phyloP scores from a whole-genome alignment of 2,797 vertebrate species.

The Silurus aristotelis region DNA sequence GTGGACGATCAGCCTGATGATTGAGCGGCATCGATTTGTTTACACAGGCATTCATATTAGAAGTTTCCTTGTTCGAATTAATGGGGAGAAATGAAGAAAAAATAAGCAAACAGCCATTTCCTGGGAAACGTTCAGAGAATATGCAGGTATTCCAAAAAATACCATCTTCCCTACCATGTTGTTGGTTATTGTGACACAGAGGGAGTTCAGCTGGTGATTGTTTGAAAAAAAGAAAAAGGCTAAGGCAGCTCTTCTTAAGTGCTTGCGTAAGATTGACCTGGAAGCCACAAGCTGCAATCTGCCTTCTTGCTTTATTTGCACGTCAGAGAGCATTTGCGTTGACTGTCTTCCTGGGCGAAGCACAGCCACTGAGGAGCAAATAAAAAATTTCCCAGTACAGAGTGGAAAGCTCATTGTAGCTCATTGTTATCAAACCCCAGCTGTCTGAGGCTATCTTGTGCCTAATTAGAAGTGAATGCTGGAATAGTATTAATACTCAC shows the following conservation, averaged over 20 bases:
- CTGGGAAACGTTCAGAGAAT: slow-evolving; percentile 7
- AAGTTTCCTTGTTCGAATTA: slow-evolving; percentile 41
- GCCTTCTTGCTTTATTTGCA: slow-evolving; percentile 47
- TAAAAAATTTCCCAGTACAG: not conserved
- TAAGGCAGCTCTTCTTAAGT: slow-evolving; percentile 35
- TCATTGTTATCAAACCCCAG: slow-evolving; percentile 32
- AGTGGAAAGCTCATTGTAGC: slow-evolving; percentile 38
- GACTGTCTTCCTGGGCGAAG: slow-evolving; percentile 42
- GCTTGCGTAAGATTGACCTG: slow-evolving; percentile 30
- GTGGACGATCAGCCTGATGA: slow-evolving; percentile 34
- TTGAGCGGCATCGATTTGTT: slow-evolving; percentile 46
- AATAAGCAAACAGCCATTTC: slow-evolving; percentile 4
- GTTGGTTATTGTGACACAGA: slow-evolving; percentile 34
- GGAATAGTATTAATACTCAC: slow-evolving; percentile 51
- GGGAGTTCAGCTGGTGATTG: slow-evolving; percentile 39
- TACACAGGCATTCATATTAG: slow-evolving; percentile 43
- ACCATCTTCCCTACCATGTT: not conserved
- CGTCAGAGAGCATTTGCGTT: slow-evolving; percentile 48
- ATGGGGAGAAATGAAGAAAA: not conserved
- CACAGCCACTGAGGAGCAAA: slow-evolving; percentile 10
- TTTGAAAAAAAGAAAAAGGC: slow-evolving; percentile 17
- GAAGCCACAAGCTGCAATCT: slow-evolving; percentile 16
- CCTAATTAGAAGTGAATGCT: slow-evolving; percentile 59
- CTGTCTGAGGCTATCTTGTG: slow-evolving; percentile 42
- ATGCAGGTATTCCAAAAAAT: slow-evolving; percentile 30